Evolutionary conservation across 2,888 invertebrate genomes (phyloP).

Genomic region (Ethmia dodecea): DNA sequence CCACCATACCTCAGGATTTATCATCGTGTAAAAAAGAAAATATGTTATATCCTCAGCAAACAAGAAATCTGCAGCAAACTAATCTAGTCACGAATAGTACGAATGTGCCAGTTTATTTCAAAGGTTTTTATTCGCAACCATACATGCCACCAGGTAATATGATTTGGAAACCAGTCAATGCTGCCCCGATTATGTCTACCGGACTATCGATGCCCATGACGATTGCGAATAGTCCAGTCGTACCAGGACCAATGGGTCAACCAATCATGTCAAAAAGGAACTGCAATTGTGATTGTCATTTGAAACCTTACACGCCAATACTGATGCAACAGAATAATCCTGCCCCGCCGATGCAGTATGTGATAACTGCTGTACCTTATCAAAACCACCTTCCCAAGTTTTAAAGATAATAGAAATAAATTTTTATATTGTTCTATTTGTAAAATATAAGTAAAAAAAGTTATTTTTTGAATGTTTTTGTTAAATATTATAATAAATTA

Average conservation of each 20-base stretch:
- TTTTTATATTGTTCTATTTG: too few relatives aligned
- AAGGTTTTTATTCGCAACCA: conserved; percentile 34
- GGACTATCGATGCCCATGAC: conserved; percentile 15
- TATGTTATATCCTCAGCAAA: neutral
- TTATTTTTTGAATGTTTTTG: too few relatives aligned
- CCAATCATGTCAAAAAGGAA: conserved; percentile 18
- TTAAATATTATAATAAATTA: too few relatives aligned
- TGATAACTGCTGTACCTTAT: conserved; percentile 37
- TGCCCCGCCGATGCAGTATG: conserved; percentile 33
- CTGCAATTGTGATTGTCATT: conserved; percentile 47
- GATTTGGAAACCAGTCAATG: conserved; percentile 44
- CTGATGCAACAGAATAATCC: conserved; percentile 19
- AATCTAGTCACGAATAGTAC: conserved; percentile 7
- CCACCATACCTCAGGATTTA: neutral
- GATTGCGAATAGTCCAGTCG: neutral
- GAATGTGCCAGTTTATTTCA: conserved; percentile 24
- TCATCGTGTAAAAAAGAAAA: neutral
- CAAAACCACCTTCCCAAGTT: conserved; percentile 25
- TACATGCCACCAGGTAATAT: conserved; percentile 32
- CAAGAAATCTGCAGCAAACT: neutral
- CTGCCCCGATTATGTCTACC: conserved; percentile 30
- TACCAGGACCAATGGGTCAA: conserved; percentile 10
- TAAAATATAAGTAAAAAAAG: too few relatives aligned
- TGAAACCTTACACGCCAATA: conserved; percentile 12
- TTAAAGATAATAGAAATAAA: too few relatives aligned